Conservation (phyloP, 2,888 invertebrate genomes). For the Ecdyonurus torrentis region DNA sequence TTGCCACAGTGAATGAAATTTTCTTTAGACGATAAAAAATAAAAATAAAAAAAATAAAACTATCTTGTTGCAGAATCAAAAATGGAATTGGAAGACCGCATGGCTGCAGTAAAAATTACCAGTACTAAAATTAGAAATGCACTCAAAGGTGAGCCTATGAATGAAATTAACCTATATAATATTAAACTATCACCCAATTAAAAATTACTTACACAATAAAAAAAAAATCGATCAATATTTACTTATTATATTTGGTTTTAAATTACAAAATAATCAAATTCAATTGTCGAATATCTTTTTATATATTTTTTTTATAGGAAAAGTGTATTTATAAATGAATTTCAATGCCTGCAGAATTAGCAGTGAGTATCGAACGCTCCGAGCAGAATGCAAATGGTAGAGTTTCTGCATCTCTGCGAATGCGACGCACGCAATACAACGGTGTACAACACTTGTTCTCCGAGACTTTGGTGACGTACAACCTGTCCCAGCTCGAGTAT, state of each 20-base stretch:
- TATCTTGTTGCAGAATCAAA: slow-evolving; percentile 35
- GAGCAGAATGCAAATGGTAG: background rate
- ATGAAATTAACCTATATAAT: too few relatives aligned
- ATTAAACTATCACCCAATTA: too few relatives aligned
- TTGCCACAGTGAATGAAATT: too few relatives aligned
- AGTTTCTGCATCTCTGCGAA: slow-evolving; percentile 19
- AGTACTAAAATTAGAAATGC: slow-evolving; percentile 35
- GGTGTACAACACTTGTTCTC: slow-evolving; percentile 36
- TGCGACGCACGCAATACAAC: slow-evolving; percentile 29
- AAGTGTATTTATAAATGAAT: too few relatives aligned
- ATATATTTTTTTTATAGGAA: background rate
- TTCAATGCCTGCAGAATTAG: background rate
- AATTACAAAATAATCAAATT: background rate
- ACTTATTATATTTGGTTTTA: too few relatives aligned
- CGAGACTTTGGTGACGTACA: slow-evolving; percentile 39
- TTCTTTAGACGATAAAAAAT: too few relatives aligned
- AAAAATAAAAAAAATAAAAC: too few relatives aligned
- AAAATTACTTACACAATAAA: too few relatives aligned
- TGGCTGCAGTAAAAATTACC: slow-evolving; percentile 32
- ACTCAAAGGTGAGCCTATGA: slow-evolving; percentile 26
- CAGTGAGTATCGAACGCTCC: background rate
- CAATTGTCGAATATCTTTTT: background rate
- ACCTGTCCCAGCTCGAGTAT: slow-evolving; percentile 38
- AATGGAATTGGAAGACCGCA: slow-evolving; percentile 39
- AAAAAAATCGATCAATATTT: too few relatives aligned